A percentile compares a stretch with the other conserved stretches of the same genome.
These are phyloP conservation scores for Henicopernis longicauda DNA, from an alignment of 2,113 vertebrate species.

Conservation along the genomic window DNA sequence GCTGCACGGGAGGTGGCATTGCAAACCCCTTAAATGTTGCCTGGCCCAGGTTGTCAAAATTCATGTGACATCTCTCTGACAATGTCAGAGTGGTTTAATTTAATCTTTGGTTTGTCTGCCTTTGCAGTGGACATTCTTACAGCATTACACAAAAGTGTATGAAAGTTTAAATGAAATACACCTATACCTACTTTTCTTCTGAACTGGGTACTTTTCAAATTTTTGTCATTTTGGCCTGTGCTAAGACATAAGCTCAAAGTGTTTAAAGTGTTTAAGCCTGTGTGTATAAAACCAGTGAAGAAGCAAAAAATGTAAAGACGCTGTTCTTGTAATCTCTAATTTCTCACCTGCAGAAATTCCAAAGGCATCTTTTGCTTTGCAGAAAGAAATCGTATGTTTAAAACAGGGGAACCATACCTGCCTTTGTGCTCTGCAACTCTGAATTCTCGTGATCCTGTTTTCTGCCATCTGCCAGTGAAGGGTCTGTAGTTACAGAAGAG, in stretches of 20 bases:
- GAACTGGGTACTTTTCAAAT: neutral
- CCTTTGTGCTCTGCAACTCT: neutral
- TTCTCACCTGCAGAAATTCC: neutral
- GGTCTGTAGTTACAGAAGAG: neutral
- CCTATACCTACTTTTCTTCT: neutral
- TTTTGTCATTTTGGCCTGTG: neutral
- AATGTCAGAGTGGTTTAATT: neutral
- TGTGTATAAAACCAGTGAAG: neutral
- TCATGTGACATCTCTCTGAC: fast-evolving
- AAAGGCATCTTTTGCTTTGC: neutral
- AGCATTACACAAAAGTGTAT: neutral
- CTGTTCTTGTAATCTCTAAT: neutral
- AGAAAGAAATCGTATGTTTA: neutral
- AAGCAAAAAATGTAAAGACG: neutral
- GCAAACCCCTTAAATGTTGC: neutral
- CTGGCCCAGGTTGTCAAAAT: neutral
- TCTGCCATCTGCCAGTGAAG: neutral
- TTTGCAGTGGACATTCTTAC: neutral
- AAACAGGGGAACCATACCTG: neutral
- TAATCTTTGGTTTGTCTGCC: neutral
- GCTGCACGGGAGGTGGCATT: fast-evolving
- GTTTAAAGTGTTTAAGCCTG: neutral
- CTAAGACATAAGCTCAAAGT: neutral
- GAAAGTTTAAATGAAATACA: neutral
- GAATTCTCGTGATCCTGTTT: neutral